These are phyloP conservation scores for Tinea pellionella DNA, from an alignment of 2,888 invertebrate genomes.

Conservation along the genomic window DNA sequence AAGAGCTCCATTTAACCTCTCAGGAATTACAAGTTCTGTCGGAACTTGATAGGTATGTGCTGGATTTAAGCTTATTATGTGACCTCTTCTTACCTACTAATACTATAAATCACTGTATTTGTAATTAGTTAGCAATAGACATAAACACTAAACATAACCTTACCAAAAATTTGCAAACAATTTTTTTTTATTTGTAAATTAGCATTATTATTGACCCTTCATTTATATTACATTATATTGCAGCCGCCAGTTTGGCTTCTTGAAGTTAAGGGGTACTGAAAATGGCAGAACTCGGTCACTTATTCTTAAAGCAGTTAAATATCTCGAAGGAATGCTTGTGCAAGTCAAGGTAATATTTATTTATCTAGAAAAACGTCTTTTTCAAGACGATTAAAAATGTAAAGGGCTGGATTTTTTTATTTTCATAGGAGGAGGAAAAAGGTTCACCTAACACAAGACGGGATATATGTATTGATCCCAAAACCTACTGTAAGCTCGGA, in stretches of 20 bases:
- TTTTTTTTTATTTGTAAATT: background rate
- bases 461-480: slow-evolving; percentile 84
- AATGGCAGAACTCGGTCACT: slow-evolving; percentile 84
- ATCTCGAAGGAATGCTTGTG: slow-evolving; percentile 86
- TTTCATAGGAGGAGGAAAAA: slow-evolving; percentile 51
- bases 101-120: slow-evolving; percentile 9
- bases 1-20: slow-evolving; percentile 79
- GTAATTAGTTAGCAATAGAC: background rate
- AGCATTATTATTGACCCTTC: too few relatives aligned
- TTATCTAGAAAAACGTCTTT: too few relatives aligned
- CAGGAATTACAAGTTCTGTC: slow-evolving; percentile 88
- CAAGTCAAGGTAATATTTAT: slow-evolving; percentile 77
- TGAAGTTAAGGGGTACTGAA: slow-evolving; percentile 83
- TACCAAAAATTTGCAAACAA: background rate
- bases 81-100: slow-evolving; percentile 16
- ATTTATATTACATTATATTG: slow-evolving; percentile 35
- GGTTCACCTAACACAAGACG: slow-evolving; percentile 61
- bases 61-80: background rate
- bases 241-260: slow-evolving; percentile 92
- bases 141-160: slow-evolving; percentile 1
- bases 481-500: slow-evolving; percentile 94
- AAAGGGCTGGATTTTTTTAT: too few relatives aligned
- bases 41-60: slow-evolving; percentile 83
- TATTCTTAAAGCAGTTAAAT: slow-evolving; percentile 86
- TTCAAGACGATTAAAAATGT: too few relatives aligned